phyloP scores from a whole-genome alignment of 2,113 vertebrate genomes.

The Mus spicilegus region DNA sequence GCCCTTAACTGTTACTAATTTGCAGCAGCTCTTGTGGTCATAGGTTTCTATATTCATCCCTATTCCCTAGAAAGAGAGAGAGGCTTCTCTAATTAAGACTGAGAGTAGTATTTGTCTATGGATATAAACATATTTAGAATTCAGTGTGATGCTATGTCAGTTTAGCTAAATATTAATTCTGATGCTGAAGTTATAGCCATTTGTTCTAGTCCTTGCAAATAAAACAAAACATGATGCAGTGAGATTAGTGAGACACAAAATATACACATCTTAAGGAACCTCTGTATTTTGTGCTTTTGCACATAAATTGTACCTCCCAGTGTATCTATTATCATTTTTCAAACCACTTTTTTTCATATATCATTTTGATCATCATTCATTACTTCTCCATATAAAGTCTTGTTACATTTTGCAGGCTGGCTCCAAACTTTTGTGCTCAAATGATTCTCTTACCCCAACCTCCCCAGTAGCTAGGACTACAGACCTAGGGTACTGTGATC shows the following conservation, averaged over 20 bases:
- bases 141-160: neutral
- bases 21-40: neutral
- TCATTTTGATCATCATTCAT: neutral
- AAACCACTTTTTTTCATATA: neutral
- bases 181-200: neutral
- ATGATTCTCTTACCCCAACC: neutral
- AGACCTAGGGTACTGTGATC: neutral
- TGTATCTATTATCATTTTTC: neutral
- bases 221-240: neutral
- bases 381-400: neutral
- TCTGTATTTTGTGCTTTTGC: constrained; percentile 1
- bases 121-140: neutral
- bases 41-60: neutral
- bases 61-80: neutral
- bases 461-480: neutral
- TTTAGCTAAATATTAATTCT: neutral
- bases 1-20: neutral
- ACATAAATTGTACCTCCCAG: neutral
- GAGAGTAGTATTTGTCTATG: neutral
- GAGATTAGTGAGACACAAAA: neutral
- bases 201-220: neutral
- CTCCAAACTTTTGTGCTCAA: neutral
- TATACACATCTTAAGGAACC: too few species aligned
- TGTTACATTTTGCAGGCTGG: neutral
- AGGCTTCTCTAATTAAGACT: neutral